phyloP scores from a whole-genome alignment of 2,113 vertebrate genomes.

The Ginglymostoma cirratum region DNA sequence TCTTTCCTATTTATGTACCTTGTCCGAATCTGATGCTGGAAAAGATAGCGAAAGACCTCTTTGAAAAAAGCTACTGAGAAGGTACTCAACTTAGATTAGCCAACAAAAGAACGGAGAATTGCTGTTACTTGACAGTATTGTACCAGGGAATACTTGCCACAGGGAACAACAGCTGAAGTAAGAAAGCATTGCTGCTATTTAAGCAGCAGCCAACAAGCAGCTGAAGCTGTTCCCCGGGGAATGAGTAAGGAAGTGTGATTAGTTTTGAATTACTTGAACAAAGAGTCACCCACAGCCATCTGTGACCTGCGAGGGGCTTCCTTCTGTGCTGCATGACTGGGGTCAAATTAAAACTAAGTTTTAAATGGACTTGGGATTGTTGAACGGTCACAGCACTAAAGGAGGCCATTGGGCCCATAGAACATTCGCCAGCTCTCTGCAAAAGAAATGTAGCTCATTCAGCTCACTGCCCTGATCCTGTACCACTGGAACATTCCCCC shows the following conservation, averaged over 20 bases:
- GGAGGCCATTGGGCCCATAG: too few species aligned
- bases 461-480: too few species aligned
- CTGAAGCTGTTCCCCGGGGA: background rate
- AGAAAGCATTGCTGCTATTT: background rate
- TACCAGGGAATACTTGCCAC: background rate
- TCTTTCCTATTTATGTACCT: too few species aligned
- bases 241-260: background rate
- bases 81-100: background rate
- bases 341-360: background rate
- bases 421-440: too few species aligned
- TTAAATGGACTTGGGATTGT: background rate
- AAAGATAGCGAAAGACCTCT: background rate
- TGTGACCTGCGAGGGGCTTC: background rate
- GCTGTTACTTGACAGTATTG: background rate
- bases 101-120: background rate
- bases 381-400: too few species aligned
- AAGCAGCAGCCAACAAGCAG: background rate
- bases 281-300: background rate
- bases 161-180: background rate
- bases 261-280: background rate
- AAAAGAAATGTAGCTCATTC: too few species aligned
- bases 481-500: too few species aligned
- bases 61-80: too few species aligned
- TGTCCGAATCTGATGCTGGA: too few species aligned
- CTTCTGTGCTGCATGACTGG: background rate